Evolutionary conservation across 2,113 vertebrate genomes (phyloP), one percentile per base, ranked within the genome.

Genomic region (Cacatua alba): DNA sequence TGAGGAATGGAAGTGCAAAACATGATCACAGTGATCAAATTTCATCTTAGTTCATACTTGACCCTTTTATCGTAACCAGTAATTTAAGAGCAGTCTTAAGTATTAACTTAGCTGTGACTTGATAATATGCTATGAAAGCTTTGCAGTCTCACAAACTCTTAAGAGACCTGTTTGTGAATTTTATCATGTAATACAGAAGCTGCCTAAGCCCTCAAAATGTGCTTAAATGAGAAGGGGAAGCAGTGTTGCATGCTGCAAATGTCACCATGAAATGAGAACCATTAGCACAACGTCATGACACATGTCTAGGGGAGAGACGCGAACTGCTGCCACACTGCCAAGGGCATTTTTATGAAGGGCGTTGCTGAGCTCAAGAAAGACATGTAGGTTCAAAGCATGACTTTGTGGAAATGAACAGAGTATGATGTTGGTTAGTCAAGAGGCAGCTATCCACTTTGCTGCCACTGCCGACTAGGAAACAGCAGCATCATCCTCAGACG

Each of bases 331-430:
- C 15, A 0, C 3, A 0, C 24, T 87, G 75, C 67, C 59, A 67
- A 86, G 85, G 53, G 43, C 8, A 0, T 26, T 3, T 3, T 65
- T 86, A 60, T 43, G 59, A 51, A 59, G 48, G 24, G 24, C 39
- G 6, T 44, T 90, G 16, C 51, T 59, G 46, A 77, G 82, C 70
- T 86, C 51, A 41, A 41, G 68, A 74, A 39, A 75, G 48, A 17
- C 44, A 43, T 2, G 1, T 0, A 29, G 19, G 11, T 67, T 67
- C 13, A 21, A 75, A 83, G 28, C 0, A 0, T 31, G 37, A 63
- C 67, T 76, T 13, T 53, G 26, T 59, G 43, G 39, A 77, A 64
- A 51, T 19, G 51, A 71, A 55, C 16, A 62, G 43, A 65, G 26
- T 14, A 11, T 31, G 26, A 6, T 46, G 33, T 21, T 48, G 51